These are phyloP conservation scores for Drosophila maculinotata DNA, from an alignment of 2,888 invertebrate genomes.

Conservation along the genomic window DNA sequence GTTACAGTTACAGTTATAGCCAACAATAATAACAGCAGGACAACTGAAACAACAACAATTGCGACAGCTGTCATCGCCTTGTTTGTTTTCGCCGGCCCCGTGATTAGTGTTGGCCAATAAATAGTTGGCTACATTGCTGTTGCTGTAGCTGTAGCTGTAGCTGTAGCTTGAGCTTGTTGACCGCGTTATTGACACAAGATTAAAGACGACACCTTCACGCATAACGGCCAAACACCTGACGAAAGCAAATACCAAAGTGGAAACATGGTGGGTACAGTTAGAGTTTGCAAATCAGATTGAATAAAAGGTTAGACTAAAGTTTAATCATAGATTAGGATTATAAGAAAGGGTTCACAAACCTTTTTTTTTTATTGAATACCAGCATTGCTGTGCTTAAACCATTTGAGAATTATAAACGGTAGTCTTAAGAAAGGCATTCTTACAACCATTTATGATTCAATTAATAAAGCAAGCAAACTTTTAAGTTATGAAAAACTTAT, in stretches of 20 bases:
- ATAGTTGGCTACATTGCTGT: slow-evolving; percentile 28
- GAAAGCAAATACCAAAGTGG: slow-evolving; percentile 8
- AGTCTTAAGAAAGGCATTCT: too few relatives aligned
- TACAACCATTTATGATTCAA: too few relatives aligned
- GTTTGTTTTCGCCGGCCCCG: slow-evolving; percentile 46
- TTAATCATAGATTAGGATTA: too few relatives aligned
- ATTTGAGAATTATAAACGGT: slow-evolving; percentile 8
- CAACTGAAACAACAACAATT: slow-evolving; percentile 23
- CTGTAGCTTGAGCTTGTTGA: slow-evolving; percentile 13
- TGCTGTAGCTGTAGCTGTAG: slow-evolving; percentile 18
- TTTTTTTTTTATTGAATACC: background rate
- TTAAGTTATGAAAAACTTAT: too few relatives aligned
- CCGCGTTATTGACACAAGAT: slow-evolving; percentile 31
- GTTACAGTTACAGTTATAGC: slow-evolving; percentile 20
- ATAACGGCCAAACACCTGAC: slow-evolving; percentile 2
- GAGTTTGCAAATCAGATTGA: background rate
- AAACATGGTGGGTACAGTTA: slow-evolving; percentile 47
- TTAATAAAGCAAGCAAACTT: too few relatives aligned
- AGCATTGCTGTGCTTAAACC: background rate
- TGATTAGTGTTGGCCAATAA: slow-evolving; percentile 44
- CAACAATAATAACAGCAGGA: slow-evolving; percentile 8
- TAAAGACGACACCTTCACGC: slow-evolving; percentile 9
- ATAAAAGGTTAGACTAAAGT: too few relatives aligned
- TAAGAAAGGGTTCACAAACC: too few relatives aligned
- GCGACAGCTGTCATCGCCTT: slow-evolving; percentile 48